Evolutionary conservation across 2,888 invertebrate genomes (phyloP).

Genomic region (Carterocephalus palaemon): DNA sequence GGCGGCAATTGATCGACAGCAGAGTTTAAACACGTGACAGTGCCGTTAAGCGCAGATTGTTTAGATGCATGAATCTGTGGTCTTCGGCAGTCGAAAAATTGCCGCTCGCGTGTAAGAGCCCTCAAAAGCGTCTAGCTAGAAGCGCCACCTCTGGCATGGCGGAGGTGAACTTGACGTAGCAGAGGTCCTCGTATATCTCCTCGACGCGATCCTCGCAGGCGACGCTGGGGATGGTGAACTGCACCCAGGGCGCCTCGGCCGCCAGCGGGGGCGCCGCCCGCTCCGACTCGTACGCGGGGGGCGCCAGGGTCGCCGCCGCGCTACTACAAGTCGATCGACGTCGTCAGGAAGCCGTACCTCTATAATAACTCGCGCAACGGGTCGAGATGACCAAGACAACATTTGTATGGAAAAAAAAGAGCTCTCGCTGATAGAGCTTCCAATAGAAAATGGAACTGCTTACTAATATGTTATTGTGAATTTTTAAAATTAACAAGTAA

Average conservation of each 20-base stretch:
- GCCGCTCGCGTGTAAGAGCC: not conserved
- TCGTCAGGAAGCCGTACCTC: too few species aligned
- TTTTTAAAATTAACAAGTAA: too few species aligned
- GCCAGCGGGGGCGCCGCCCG: slow-evolving; percentile 36
- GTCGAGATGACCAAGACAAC: too few species aligned
- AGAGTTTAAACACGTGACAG: too few species aligned
- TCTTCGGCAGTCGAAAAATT: not conserved
- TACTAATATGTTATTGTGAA: too few species aligned
- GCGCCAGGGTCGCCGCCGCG: slow-evolving; percentile 49
- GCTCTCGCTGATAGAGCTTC: too few species aligned
- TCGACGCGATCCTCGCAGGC: slow-evolving; percentile 83
- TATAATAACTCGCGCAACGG: too few species aligned
- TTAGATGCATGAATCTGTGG: too few species aligned
- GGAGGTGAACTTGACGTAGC: slow-evolving; percentile 90
- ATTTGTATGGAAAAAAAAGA: too few species aligned
- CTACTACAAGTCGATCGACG: slow-evolving; percentile 45
- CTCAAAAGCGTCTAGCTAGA: slow-evolving; percentile 16
- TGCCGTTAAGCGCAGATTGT: too few species aligned
- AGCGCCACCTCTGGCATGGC: slow-evolving; percentile 82
- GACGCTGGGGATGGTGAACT: slow-evolving; percentile 82
- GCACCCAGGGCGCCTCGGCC: slow-evolving; percentile 80
- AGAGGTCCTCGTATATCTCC: slow-evolving; percentile 92
- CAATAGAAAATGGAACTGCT: too few species aligned
- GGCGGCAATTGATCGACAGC: too few species aligned
- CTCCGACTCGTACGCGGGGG: slow-evolving; percentile 45